A percentile compares a stretch with the other conserved stretches of the same genome.
Evolutionary conservation across 2,113 vertebrate species (phyloP).

Genomic region (Paracanthobrama guichenoti): DNA sequence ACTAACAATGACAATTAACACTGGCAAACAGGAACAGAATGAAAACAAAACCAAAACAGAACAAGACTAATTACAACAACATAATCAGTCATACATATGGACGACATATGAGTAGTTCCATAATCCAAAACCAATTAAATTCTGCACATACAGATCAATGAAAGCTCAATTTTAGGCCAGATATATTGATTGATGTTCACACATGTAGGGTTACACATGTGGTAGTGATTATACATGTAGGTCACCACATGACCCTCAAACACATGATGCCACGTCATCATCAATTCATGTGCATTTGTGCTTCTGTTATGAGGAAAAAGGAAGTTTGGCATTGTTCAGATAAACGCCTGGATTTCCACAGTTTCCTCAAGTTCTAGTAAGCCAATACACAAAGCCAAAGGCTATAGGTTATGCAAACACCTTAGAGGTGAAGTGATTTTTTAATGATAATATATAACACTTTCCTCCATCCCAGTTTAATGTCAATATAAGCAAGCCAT

Average conservation of each 20-base stretch:
- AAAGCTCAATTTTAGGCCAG: not conserved
- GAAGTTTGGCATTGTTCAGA: slow-evolving; percentile 44
- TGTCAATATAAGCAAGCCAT: too few relatives aligned
- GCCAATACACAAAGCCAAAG: not conserved
- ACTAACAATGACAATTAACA: too few relatives aligned
- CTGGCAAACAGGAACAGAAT: too few relatives aligned
- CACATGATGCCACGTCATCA: not conserved
- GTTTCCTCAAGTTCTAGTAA: slow-evolving; percentile 22
- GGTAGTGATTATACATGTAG: slow-evolving; percentile 4
- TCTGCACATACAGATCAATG: slow-evolving; percentile 8
- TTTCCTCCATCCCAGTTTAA: not conserved
- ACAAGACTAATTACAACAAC: too few relatives aligned
- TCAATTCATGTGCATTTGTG: not conserved
- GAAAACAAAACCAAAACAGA: too few relatives aligned
- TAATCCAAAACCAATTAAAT: not conserved
- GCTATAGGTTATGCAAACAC: slow-evolving; percentile 25
- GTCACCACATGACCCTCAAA: not conserved
- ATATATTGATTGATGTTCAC: slow-evolving; percentile 10
- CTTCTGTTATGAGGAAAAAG: slow-evolving; percentile 35
- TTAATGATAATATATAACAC: not conserved
- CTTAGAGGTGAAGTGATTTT: slow-evolving; percentile 27
- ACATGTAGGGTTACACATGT: not conserved
- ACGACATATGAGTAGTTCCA: not conserved
- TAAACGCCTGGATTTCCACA: slow-evolving; percentile 25
- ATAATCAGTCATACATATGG: slow-evolving; percentile 1